phyloP scores from a whole-genome alignment of 1,140 invertebrate genomes.

The Triops longicaudatus region DNA sequence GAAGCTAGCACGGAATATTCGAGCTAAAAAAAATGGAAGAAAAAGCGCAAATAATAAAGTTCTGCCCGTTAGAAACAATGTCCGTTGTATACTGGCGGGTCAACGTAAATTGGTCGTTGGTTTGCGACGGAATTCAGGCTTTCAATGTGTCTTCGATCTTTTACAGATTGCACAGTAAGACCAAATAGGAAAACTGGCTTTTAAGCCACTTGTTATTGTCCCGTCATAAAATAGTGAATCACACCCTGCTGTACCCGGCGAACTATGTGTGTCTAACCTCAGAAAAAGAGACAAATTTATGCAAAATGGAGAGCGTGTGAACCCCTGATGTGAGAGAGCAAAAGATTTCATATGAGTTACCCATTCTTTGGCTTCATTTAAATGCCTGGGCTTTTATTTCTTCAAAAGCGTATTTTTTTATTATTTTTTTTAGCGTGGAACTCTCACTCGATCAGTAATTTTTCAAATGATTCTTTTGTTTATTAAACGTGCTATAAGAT shows the following conservation, averaged over 20 bases:
- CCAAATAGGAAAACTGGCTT: neutral
- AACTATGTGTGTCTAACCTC: neutral
- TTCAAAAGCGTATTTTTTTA: too few relatives aligned
- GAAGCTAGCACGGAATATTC: neutral
- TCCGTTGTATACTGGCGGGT: neutral
- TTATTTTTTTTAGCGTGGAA: too few relatives aligned
- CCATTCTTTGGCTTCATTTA: too few relatives aligned
- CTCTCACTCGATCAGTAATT: too few relatives aligned
- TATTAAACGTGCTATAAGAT: too few relatives aligned
- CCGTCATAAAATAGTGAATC: slow-evolving; percentile 10
- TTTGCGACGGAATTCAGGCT: neutral
- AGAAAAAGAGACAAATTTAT: neutral
- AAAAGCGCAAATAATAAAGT: neutral
- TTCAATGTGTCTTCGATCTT: neutral
- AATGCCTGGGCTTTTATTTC: too few relatives aligned
- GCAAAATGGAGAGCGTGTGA: neutral
- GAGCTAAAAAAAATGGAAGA: neutral
- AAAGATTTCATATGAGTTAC: neutral
- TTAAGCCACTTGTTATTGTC: slow-evolving; percentile 1
- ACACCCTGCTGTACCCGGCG: neutral
- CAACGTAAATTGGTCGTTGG: neutral
- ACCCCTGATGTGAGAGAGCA: neutral
- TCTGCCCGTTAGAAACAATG: neutral
- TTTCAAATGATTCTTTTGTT: too few relatives aligned
- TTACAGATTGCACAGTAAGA: neutral